Evolutionary conservation across 1,140 invertebrate genomes (phyloP).

Genomic region (Hypothenemus hampei): DNA sequence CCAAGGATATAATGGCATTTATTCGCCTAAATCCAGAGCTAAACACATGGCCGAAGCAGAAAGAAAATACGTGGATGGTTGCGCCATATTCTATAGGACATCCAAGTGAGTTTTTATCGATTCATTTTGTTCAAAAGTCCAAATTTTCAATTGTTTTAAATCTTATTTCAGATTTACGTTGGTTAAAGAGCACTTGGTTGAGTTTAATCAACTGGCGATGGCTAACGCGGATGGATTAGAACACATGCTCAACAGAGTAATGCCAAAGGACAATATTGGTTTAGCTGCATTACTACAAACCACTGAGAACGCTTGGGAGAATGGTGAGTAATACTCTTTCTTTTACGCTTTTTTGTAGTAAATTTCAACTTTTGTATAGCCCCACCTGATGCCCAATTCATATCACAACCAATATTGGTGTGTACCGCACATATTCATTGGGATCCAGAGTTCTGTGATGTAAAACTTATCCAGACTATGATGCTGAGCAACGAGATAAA

Average conservation of each 20-base stretch:
- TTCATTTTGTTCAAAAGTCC: too few species aligned
- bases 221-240: slow-evolving; percentile 96
- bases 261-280: slow-evolving; percentile 99
- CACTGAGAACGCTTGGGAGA: slow-evolving; percentile 89
- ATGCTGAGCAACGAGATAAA: slow-evolving; percentile 94
- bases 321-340: slow-evolving; percentile 54
- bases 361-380: slow-evolving; percentile 25
- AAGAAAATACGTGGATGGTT: slow-evolving; percentile 97
- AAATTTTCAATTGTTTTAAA: too few species aligned
- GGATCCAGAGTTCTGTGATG: slow-evolving; percentile 99
- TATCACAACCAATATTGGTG: slow-evolving; percentile 84
- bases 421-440: slow-evolving; percentile 99
- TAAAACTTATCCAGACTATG: slow-evolving; percentile 99
- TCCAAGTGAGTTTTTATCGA: too few species aligned
- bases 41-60: slow-evolving; percentile 98
- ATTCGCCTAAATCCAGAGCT: slow-evolving; percentile 96
- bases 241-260: slow-evolving; percentile 98
- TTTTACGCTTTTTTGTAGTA: neutral
- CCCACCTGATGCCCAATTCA: slow-evolving; percentile 67
- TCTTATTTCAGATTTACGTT: slow-evolving; percentile 95
- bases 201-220: slow-evolving; percentile 98
- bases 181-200: slow-evolving; percentile 91
- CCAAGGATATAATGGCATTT: slow-evolving; percentile 96
- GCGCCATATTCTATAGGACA: slow-evolving; percentile 95
- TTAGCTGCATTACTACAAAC: slow-evolving; percentile 91